These are phyloP conservation scores for Picathartes gymnocephalus DNA, from an alignment of 2,113 vertebrate species.

Conservation along the genomic window DNA sequence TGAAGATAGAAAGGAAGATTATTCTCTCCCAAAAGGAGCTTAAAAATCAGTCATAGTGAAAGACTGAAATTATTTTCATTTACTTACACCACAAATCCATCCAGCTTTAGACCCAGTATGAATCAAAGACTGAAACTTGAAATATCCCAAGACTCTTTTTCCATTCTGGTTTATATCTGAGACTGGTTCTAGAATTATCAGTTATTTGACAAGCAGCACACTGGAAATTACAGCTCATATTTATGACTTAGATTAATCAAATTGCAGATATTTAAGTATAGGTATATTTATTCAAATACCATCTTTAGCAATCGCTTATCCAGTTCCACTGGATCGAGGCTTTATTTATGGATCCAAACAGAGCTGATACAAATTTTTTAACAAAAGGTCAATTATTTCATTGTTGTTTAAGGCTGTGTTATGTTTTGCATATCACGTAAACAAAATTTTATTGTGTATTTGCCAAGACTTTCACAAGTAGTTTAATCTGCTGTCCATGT, in stretches of 20 bases:
- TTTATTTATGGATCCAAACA: background rate
- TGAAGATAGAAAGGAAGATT: background rate
- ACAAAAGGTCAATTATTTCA: background rate
- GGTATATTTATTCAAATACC: background rate
- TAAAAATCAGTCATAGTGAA: background rate
- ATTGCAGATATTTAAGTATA: background rate
- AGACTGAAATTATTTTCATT: background rate
- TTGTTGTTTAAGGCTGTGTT: background rate
- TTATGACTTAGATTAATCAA: background rate
- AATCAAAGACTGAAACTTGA: background rate
- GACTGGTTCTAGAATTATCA: background rate
- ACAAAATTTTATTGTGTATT: background rate
- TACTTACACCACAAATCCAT: background rate
- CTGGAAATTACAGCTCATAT: background rate
- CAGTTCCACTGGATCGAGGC: background rate
- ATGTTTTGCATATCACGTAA: background rate
- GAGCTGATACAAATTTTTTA: background rate
- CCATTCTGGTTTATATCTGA: background rate
- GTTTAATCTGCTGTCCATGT: background rate
- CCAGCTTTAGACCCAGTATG: background rate
- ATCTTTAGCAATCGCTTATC: background rate
- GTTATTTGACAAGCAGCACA: background rate
- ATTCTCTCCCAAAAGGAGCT: background rate
- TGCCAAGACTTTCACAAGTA: background rate
- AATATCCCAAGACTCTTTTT: background rate